A percentile compares a stretch with the other conserved stretches of the same genome.
Conservation (phyloP, 2,888 invertebrate species). For the Hyles lineata region DNA sequence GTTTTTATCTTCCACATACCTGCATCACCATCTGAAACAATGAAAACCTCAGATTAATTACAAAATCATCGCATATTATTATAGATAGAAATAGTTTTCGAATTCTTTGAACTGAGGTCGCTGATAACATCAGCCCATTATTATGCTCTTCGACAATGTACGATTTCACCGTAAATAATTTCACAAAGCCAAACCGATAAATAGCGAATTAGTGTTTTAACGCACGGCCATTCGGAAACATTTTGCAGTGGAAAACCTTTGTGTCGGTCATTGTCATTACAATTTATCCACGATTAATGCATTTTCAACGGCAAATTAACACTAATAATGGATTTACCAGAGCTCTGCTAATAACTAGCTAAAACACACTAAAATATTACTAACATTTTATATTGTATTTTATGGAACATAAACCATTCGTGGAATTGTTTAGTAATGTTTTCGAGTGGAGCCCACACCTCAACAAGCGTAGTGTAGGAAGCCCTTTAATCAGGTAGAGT, state of each 20-base stretch:
- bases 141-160: neutral
- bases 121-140: neutral
- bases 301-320: neutral
- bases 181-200: slow-evolving; percentile 1
- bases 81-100: neutral
- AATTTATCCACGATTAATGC: neutral
- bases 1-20: too few relatives aligned
- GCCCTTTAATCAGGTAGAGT: too few relatives aligned
- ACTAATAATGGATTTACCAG: neutral
- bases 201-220: neutral
- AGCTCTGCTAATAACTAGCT: neutral
- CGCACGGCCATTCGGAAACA: slow-evolving; percentile 3
- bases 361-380: neutral
- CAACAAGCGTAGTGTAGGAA: too few relatives aligned
- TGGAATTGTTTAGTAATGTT: too few relatives aligned
- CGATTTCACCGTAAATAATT: neutral
- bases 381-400: neutral
- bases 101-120: neutral
- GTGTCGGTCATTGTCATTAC: neutral
- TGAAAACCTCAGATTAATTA: too few relatives aligned
- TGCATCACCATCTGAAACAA: too few relatives aligned
- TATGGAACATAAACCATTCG: neutral
- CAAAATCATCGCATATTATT: too few relatives aligned
- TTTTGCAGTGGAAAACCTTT: neutral
- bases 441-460: too few relatives aligned